Base-by-base conservation (phyloP, 2,888 invertebrate species). In the Corythucha ciliata region DNA sequence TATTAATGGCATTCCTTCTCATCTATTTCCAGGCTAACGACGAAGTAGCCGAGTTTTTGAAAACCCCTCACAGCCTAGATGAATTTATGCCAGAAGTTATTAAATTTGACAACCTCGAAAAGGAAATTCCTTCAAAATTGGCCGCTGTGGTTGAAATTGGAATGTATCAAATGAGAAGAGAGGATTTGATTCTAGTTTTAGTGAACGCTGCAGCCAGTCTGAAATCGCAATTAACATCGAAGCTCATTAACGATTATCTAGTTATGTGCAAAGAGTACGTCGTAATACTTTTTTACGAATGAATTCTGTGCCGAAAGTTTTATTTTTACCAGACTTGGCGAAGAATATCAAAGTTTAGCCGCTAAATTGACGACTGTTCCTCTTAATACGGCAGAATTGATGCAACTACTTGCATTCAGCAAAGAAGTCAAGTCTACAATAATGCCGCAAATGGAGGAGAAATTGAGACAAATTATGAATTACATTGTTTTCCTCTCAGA, bases 401-500 rank as follows among this genome's bases (percentile, higher is more conserved):
- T 93, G 83, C 79, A 79, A 1, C 72, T 91, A 7, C 83, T 83
- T 57, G 78, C 75, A 1, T 93, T 83, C 68, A 81, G 83, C 36
- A 75, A 78, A 53, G 79, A 77, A 58, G 82, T 86, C 0, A 83
- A 90, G 67, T 80, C 78, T 4, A 73, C 78, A 41, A 70, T 80
- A 1, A 69, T 86, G 1, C 70, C 73, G 0, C 77, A 81, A 57
- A 80, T 92, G 80, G 87, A 91, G 66, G 78, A 81, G 49, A 76
- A 81, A 34, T 70, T 93, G 7, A 75, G 75, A 53, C 72, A 76
- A 48, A 60, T 63, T 16, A 71, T 86, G 74, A 70, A 72, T 50
- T 84, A 86, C 63, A 83, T 93, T 44, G 68, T 83, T 41, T 92
- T 91, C 69, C 71, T 94, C 7, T 81, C 87, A 4, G 90, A 93